Conservation (phyloP, 2,113 vertebrate genomes). For the Arvicanthis niloticus region DNA sequence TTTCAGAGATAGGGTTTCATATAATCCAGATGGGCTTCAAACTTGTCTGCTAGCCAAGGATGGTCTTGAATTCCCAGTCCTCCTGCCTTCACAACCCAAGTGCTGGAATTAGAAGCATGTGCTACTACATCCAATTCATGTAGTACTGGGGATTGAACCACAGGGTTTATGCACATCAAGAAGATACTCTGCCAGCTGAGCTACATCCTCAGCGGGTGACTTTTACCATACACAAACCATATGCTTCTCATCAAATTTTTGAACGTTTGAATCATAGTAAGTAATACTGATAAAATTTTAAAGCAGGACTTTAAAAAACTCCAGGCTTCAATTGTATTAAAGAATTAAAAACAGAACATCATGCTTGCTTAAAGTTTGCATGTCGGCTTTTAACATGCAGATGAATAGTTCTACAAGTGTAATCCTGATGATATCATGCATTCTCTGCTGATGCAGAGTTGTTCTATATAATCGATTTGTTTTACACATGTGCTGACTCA, state of each 20-base stretch:
- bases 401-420: constrained; percentile 12
- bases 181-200: background rate
- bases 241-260: background rate
- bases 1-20: background rate
- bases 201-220: too few relatives aligned
- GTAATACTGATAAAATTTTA: background rate
- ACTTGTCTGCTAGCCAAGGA: background rate
- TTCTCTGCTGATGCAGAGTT: background rate
- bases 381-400: constrained; percentile 6
- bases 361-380: background rate
- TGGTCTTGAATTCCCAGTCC: background rate
- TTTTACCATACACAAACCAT: background rate
- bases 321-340: constrained; percentile 26
- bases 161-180: background rate
- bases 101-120: background rate
- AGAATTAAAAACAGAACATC: background rate
- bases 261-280: background rate
- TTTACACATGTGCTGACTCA: constrained; percentile 30
- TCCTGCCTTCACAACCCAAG: background rate
- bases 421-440: background rate
- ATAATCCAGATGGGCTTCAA: background rate
- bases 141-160: background rate
- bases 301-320: background rate
- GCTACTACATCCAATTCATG: background rate
- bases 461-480: background rate